Base-by-base conservation (phyloP, 2,888 invertebrate genomes). In the Thymelicus acteon region DNA sequence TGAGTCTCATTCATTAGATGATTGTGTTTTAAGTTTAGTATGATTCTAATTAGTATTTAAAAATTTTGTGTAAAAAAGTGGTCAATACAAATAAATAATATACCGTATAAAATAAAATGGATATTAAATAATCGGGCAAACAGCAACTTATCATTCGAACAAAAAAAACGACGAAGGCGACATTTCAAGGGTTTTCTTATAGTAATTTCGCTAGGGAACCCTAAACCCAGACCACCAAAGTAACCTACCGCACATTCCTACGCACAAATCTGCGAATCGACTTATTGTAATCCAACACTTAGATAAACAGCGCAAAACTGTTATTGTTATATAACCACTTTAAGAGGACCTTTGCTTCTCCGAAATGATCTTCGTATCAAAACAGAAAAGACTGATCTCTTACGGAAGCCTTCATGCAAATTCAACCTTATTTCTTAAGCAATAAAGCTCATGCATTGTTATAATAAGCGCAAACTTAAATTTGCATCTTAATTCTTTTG, bases 261-360 rank as follows among this genome's bases (percentile, higher is more conserved):
- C 91, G 89, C 91, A 90, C 87, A 87, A 86, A 90, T 91, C 90
- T 85, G 83, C 88, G 86, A 89, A 89, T 81, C 81, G 79, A 83
- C 83, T 83, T 75, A 80, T 65, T 40, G 90, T 87, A 91, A 91
- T 86, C 75, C 77, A 83, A 91, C 80, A 90, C 90, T 71, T 77
- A 79, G 81, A 79, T 85, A 83, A 87, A 87, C 88, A 90, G 87
- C 79, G 81, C 83, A 87, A 86, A 88, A 87, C 79, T 88, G 86
- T 88, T 89, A 89, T 90, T 87, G 82, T 85, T 82, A 82, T 79
- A 80, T 83, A 80, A 82, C 78, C 81, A 75, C 79, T 60, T 65
- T 62, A 76, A 82, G 84, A 80, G 81, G 83, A 85, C 86, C 85
- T 84, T 81, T 80, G 82, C 83, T 89, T 88, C 88, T 84, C 72